Evolutionary conservation across 2,113 vertebrate genomes (phyloP).

Genomic region (Halcyon malimbica): DNA sequence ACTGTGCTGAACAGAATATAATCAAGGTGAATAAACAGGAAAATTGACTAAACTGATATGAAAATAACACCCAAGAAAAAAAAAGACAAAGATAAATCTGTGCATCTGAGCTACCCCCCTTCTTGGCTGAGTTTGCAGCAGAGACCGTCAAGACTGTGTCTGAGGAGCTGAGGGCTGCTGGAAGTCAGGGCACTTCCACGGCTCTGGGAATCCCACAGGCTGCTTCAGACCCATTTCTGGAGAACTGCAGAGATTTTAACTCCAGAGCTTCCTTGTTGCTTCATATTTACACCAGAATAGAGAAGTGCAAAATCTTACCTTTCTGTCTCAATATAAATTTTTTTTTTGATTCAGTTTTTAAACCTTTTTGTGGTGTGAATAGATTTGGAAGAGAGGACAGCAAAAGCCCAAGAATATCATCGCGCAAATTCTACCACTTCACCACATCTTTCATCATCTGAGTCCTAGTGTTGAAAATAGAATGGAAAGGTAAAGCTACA

Average conservation of each 20-base stretch:
- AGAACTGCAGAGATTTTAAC: not conserved
- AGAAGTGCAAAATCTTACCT: not conserved
- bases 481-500: not conserved
- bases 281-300: not conserved
- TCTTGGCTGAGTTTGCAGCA: not conserved
- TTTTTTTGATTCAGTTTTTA: not conserved
- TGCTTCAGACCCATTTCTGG: not conserved
- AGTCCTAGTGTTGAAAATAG: not conserved
- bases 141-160: not conserved
- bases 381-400: not conserved
- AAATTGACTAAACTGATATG: not conserved
- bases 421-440: not conserved
- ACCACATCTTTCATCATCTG: not conserved
- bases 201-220: not conserved
- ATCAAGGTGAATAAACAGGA: constrained; percentile 11
- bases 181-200: not conserved
- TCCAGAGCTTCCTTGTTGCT: not conserved
- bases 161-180: accelerated
- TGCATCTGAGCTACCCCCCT: accelerated
- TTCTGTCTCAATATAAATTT: not conserved
- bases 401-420: not conserved
- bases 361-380: not conserved
- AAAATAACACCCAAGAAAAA: not conserved
- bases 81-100: accelerated
- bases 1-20: not conserved